Conservation (phyloP, 2,797 vertebrate genomes). For the Merluccius polli region DNA sequence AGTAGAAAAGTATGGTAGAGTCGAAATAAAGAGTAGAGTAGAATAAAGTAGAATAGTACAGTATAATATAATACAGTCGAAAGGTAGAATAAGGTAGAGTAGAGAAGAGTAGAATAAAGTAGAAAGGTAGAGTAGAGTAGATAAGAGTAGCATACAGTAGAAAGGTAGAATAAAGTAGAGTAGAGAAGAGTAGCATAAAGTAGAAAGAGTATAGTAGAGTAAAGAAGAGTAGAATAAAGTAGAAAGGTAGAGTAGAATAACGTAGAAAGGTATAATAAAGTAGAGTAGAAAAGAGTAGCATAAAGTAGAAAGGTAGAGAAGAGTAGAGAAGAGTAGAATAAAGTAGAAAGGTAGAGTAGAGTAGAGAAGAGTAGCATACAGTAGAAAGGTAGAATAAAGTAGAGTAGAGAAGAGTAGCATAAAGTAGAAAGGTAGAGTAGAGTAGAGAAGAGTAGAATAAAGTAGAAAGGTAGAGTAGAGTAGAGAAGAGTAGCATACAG, state of each 20-base stretch:
- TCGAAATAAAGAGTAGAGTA: no score
- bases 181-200: no score
- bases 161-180: no score
- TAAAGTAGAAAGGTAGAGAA: no score
- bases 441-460: background rate
- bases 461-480: background rate
- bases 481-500: background rate
- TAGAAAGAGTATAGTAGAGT: no score
- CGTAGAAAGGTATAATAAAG: no score
- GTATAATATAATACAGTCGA: background rate
- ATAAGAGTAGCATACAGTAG: background rate
- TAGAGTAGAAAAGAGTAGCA: no score
- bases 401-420: background rate
- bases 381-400: background rate
- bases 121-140: background rate
- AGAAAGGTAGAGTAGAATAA: no score
- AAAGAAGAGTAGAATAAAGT: no score
- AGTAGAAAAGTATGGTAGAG: no score
- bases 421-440: background rate
- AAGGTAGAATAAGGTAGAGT: background rate
- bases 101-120: background rate
- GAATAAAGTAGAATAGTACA: background rate
- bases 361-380: background rate
- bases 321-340: no score
- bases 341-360: no score